Conservation (phyloP, 1,140 invertebrate genomes). For the Acromyrmex heyeri region DNA sequence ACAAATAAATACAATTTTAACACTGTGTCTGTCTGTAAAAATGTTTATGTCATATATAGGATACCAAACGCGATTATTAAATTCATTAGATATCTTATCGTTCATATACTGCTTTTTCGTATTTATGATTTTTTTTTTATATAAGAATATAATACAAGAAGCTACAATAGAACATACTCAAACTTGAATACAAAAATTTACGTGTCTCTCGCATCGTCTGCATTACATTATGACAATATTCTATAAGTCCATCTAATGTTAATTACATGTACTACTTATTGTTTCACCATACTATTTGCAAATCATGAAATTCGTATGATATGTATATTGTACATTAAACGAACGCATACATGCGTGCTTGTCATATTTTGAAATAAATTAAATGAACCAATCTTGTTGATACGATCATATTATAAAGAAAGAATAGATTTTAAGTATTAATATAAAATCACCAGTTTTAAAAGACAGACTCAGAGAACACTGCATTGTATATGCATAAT, state of each 20-base stretch:
- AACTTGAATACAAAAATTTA: slow-evolving; percentile 46
- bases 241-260: slow-evolving; percentile 6
- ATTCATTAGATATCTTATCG: slow-evolving; percentile 38
- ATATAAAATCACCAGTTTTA: background rate
- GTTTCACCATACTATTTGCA: slow-evolving; percentile 5
- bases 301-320: slow-evolving; percentile 16
- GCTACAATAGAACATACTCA: slow-evolving; percentile 28
- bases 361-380: slow-evolving; percentile 28
- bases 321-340: background rate
- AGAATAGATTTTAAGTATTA: background rate
- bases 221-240: slow-evolving; percentile 35
- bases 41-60: slow-evolving; percentile 25
- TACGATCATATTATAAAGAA: background rate
- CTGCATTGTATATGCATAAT: background rate
- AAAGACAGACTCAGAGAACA: slow-evolving; percentile 27
- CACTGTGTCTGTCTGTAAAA: slow-evolving; percentile 25
- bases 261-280: background rate
- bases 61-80: slow-evolving; percentile 49
- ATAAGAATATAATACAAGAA: slow-evolving; percentile 54
- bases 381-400: background rate
- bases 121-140: slow-evolving; percentile 40
- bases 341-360: background rate
- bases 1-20: slow-evolving; percentile 54
- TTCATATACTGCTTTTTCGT: slow-evolving; percentile 41
- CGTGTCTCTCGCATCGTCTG: slow-evolving; percentile 32